Evolutionary conservation across 2,113 vertebrate species (phyloP), one percentile per base, ranked within the genome.

Genomic region (Colius striatus): DNA sequence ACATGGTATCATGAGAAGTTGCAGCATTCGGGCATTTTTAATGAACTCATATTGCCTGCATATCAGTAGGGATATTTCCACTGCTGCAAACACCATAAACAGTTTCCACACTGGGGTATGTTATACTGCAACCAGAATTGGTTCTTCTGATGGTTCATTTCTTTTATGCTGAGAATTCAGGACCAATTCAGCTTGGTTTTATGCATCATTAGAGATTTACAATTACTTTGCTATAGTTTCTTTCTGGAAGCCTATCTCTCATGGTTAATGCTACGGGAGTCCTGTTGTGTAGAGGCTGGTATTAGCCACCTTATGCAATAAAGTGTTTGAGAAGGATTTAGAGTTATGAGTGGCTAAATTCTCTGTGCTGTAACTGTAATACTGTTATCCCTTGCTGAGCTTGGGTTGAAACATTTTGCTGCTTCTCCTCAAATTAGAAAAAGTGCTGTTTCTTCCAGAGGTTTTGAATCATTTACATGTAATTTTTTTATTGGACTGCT

Each of bases 161-260:
- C 92, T 96, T 96, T 97, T 95, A 87, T 92, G 96, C 94, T 92
- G 95, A 95, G 93, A 95, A 96, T 95, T 97, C 93, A 85, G 93
- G 95, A 67, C 95, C 95, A 94, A 97, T 97, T 96, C 93, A 93
- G 92, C 88, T 92, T 34, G 66, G 90, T 94, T 97, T 97, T 97
- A 97, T 97, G 97, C 96, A 97, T 97, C 97, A 97, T 96, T 98
- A 97, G 96, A 97, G 93, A 96, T 95, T 97, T 87, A 97, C 97
- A 97, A 97, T 97, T 97, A 97, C 96, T 96, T 92, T 92, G 96
- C 96, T 96, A 96, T 94, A 95, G 96, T 97, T 97, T 97, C 91
- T 96, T 96, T 97, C 94, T 94, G 92, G 92, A 90, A 90, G 94
- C 91, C 82, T 95, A 15, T 95, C 94, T 96, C 89, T 95, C 94